phyloP scores from a whole-genome alignment of 1,140 invertebrate species.

The Heliconius hermathena region DNA sequence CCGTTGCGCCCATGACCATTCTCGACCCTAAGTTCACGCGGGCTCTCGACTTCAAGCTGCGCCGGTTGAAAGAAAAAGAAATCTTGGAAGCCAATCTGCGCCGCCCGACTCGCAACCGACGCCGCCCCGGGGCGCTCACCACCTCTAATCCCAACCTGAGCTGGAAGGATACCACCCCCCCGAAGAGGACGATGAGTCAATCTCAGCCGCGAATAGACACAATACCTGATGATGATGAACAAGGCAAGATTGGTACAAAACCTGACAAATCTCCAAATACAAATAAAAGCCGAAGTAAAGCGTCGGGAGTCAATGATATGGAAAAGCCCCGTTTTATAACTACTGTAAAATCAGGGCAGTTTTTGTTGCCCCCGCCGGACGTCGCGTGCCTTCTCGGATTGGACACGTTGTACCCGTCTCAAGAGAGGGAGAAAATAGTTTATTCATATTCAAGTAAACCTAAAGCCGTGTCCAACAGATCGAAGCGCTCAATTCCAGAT shows the following conservation, averaged over 20 bases:
- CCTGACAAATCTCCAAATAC: constrained; percentile 48
- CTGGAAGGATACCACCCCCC: constrained; percentile 46
- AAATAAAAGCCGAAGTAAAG: constrained; percentile 41
- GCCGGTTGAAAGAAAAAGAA: constrained; percentile 83
- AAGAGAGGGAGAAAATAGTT: constrained; percentile 73
- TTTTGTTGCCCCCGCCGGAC: constrained; percentile 89
- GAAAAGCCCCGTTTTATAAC: constrained; percentile 86
- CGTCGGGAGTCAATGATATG: constrained; percentile 41
- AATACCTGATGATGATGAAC: constrained; percentile 44
- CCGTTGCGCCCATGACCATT: constrained; percentile 56
- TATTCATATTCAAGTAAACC: constrained; percentile 85
- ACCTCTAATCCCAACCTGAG: constrained; percentile 59
- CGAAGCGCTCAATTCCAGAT: constrained; percentile 47
- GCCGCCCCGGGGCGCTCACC: constrained; percentile 49
- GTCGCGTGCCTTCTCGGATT: constrained; percentile 85
- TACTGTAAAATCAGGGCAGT: constrained; percentile 89
- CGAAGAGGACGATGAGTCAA: constrained; percentile 51
- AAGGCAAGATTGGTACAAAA: constrained; percentile 48
- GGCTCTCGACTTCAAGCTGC: constrained; percentile 85
- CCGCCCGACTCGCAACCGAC: constrained; percentile 54
- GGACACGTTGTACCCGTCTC: constrained; percentile 67
- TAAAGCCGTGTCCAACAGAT: constrained; percentile 69
- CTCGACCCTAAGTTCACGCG: constrained; percentile 83
- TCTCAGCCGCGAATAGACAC: constrained; percentile 62
- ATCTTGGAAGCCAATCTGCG: constrained; percentile 67